Evolutionary conservation across 2,888 invertebrate genomes (phyloP).

Genomic region (Eupithecia exiguata): DNA sequence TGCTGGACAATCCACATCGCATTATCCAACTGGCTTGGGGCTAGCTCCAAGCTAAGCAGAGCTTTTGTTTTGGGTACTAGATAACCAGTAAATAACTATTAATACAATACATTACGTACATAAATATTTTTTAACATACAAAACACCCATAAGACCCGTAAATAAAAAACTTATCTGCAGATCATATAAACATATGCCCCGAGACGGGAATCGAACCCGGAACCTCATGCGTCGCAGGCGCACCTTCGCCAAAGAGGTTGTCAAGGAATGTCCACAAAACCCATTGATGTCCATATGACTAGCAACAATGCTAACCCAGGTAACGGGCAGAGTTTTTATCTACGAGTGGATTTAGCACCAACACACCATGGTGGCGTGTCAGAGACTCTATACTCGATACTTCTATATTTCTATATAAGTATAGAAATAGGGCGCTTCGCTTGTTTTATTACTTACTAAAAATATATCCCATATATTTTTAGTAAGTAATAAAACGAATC

Average conservation of each 20-base stretch:
- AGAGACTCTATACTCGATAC: conserved; percentile 81
- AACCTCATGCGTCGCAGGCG: too few species aligned
- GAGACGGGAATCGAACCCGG: too few species aligned
- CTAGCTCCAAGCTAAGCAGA: neutral
- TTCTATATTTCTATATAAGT: too few species aligned
- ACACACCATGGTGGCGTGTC: conserved; percentile 62
- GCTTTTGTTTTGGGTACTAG: neutral
- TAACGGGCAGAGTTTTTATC: conserved; percentile 64
- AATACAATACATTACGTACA: too few species aligned
- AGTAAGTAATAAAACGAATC: too few species aligned
- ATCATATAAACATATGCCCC: neutral
- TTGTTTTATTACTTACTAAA: too few species aligned
- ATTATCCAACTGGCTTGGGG: too few species aligned
- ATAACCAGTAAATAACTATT: neutral
- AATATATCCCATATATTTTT: too few species aligned
- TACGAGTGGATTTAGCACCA: conserved; percentile 82
- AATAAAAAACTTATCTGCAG: neutral
- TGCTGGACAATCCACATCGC: neutral
- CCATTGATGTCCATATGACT: conserved; percentile 69
- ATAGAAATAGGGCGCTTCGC: too few species aligned
- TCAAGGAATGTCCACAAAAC: conserved; percentile 62
- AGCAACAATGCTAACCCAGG: conserved; percentile 66
- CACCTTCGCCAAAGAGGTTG: too few species aligned
- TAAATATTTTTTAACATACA: neutral
- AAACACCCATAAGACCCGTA: neutral